Base-by-base conservation (phyloP, 2,797 vertebrate genomes). In the Muscicapa comitata region DNA sequence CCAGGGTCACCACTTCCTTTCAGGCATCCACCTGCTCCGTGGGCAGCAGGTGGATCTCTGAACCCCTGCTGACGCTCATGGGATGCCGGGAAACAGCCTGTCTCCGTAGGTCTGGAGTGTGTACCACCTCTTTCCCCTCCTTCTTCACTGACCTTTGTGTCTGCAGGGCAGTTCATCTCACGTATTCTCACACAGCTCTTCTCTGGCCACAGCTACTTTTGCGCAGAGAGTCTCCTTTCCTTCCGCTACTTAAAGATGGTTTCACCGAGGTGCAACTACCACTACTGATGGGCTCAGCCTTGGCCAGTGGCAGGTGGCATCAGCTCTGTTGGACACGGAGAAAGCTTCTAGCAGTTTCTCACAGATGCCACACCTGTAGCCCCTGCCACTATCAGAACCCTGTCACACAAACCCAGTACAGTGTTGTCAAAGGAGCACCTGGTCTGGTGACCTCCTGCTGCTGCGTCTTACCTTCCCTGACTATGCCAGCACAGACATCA, bases 311-410 rank as follows among this genome's bases (percentile, higher is more conserved):
- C 0, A 0, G 31, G n/a, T 63, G 24, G 57, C 37, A 63, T 3
- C 0, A 2, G 43, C 29, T 58, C 51, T 51, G 17, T 2, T 51
- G 38, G 28, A 51, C 37, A 38, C 0, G 0, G 20, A 58, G 28
- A 70, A 62, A 83, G 17, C n/a, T 63, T 26, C n/a, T 43, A 51
- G 37, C 23, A 89, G 14, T 50, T 83, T 51, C 57, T 38, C 14
- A 8, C 6, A 51, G 43, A 33, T 19, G 8, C 20, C 43, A 45
- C 3, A 8, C 24, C 28, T 33, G 20, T 5, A 76, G 23, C 7
- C 26, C 25, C 35, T 14, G 7, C 7, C 31, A 45, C 20, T 47
- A 24, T 28, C 43, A 65, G 53, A 65, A 40, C 29, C 25, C 24
- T 31, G 33, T 20, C 58, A 40, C 3, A 4, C n/a, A 38, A 55